These are phyloP conservation scores for Anolis apletophallus DNA, from an alignment of 2,797 vertebrate species.

Conservation along the genomic window DNA sequence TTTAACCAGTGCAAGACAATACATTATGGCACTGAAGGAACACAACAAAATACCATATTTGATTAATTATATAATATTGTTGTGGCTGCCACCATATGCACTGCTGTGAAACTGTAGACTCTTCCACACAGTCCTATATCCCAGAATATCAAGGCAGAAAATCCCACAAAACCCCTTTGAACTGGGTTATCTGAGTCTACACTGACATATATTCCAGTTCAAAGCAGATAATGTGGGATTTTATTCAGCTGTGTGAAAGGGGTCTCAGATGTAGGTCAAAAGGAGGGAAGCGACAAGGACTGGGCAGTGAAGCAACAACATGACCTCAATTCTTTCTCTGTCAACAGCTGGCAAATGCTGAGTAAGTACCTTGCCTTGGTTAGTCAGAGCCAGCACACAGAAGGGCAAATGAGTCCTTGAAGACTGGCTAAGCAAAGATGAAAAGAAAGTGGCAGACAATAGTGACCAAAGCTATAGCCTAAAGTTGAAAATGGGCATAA, in stretches of 20 bases:
- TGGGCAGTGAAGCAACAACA: neutral
- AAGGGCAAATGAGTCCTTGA: neutral
- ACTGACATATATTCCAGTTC: too few species aligned
- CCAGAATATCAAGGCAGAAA: too few species aligned
- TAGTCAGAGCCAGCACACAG: neutral
- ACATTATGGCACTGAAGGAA: neutral
- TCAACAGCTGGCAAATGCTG: neutral
- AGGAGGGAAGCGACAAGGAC: neutral
- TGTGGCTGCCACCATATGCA: neutral
- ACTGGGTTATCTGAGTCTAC: too few species aligned
- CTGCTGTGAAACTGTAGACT: too few species aligned
- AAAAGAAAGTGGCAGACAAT: neutral
- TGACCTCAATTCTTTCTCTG: neutral
- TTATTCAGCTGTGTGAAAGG: too few species aligned
- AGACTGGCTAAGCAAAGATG: neutral
- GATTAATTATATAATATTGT: neutral
- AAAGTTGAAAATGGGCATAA: neutral
- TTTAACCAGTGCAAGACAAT: neutral
- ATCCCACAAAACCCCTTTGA: too few species aligned
- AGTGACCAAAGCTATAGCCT: neutral
- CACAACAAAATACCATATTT: neutral
- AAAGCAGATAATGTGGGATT: too few species aligned
- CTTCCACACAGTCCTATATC: too few species aligned
- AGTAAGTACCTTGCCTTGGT: neutral
- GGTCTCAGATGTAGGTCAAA: neutral